Conservation (phyloP, 92 coral and sea anemone genomes). For the Micromussa lordhowensis region DNA sequence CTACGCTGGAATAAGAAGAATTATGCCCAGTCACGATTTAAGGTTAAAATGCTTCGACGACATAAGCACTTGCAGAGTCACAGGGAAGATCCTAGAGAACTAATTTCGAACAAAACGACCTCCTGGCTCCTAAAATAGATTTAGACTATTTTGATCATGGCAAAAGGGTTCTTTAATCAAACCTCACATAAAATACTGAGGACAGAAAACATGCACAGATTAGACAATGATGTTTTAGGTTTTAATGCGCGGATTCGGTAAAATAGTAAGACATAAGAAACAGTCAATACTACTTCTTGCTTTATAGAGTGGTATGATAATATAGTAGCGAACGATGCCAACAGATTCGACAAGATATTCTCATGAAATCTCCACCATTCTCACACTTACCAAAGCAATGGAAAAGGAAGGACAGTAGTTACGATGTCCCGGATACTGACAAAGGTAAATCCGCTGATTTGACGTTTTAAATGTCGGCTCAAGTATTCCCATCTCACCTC, state of each 20-base stretch:
- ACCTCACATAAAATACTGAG: neutral
- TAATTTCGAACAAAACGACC: neutral
- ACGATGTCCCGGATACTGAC: constrained; percentile 26
- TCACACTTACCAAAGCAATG: constrained; percentile 44
- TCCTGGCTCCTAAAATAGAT: neutral
- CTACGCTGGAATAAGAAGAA: constrained; percentile 37
- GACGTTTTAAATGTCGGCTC: neutral
- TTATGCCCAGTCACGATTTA: neutral
- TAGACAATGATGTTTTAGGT: neutral
- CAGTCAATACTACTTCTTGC: neutral
- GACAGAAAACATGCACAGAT: neutral
- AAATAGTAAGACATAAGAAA: neutral
- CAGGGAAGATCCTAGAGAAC: neutral
- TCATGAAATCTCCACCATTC: neutral
- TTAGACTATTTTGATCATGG: neutral
- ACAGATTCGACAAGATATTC: neutral
- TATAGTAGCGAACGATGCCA: constrained; percentile 1
- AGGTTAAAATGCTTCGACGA: too few species aligned
- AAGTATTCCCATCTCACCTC: neutral
- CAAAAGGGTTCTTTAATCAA: neutral
- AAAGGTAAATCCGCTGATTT: constrained; percentile 14
- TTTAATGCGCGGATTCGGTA: neutral
- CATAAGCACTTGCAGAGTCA: constrained; percentile 3
- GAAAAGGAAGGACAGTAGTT: neutral
- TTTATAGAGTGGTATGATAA: neutral